phyloP scores from a whole-genome alignment of 2,797 vertebrate species.

The Tauraco hartlaubi region DNA sequence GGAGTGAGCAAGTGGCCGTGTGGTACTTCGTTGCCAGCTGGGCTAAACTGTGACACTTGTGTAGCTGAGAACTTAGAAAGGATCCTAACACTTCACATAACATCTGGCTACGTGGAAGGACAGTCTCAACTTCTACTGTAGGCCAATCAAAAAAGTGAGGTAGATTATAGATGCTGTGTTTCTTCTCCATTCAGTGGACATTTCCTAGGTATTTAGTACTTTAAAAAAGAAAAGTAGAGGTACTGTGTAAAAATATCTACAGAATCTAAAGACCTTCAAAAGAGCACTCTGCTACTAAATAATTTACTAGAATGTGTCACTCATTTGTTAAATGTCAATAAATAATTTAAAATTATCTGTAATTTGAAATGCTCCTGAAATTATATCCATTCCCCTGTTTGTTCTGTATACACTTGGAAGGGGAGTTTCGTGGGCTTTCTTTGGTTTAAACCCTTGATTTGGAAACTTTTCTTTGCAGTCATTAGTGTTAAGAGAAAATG shows the following conservation, averaged over 20 bases:
- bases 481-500: neutral
- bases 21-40: no score
- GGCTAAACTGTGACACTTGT: no score
- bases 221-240: neutral
- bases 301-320: neutral
- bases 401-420: neutral
- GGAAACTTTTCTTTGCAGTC: neutral
- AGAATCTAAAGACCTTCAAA: neutral
- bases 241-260: neutral
- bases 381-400: neutral
- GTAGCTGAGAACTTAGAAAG: neutral
- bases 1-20: no score
- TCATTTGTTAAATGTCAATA: neutral
- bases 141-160: neutral
- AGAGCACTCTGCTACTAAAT: slow-evolving; percentile 10
- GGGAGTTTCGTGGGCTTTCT: neutral
- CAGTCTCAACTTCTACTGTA: neutral
- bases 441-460: neutral
- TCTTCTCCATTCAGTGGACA: neutral
- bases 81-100: neutral
- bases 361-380: neutral
- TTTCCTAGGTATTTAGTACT: neutral
- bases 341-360: neutral
- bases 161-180: neutral
- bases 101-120: neutral